Percentiles rank a stretch among this genome's conserved stretches.
phyloP scores from a whole-genome alignment of 1,140 invertebrate species.

The Eriosoma lanigerum region DNA sequence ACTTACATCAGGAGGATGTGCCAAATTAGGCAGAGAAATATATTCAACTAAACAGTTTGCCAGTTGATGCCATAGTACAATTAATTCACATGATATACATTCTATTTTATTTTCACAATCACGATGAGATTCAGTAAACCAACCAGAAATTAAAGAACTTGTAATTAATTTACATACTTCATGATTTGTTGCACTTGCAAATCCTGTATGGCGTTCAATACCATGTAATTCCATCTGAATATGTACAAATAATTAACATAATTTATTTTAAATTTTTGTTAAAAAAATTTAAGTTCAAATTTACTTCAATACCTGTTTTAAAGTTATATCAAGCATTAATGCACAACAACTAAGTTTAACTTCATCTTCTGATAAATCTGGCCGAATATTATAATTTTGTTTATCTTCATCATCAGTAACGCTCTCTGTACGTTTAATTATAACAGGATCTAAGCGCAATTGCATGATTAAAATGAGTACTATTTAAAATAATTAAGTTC shows the following conservation, averaged over 20 bases:
- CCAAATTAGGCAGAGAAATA: conserved; percentile 72
- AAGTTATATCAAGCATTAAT: conserved; percentile 91
- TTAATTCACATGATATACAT: conserved; percentile 89
- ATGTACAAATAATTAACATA: not conserved
- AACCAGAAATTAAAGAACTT: conserved; percentile 76
- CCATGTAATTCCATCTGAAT: conserved; percentile 88
- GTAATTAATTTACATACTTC: conserved; percentile 78
- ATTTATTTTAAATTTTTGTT: too few species aligned
- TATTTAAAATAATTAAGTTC: conserved; percentile 23
- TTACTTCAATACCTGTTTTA: conserved; percentile 77
- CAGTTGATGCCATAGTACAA: conserved; percentile 91
- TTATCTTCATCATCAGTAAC: conserved; percentile 70
- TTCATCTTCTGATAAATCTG: conserved; percentile 62
- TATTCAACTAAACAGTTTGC: conserved; percentile 77
- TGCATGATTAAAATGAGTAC: too few species aligned
- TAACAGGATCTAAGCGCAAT: conserved; percentile 66
- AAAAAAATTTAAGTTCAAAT: not conserved
- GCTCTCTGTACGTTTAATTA: conserved; percentile 60
- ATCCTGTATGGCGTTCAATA: conserved; percentile 78
- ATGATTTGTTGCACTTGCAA: conserved; percentile 74
- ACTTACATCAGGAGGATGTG: conserved; percentile 77
- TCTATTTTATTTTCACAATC: conserved; percentile 61
- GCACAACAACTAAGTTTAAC: conserved; percentile 89
- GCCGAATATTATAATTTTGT: conserved; percentile 58
- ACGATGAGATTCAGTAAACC: conserved; percentile 63